A percentile compares a stretch with the other conserved stretches of the same genome.
Evolutionary conservation across 2,888 invertebrate genomes (phyloP).

Genomic region (Andrena chrysosceles): DNA sequence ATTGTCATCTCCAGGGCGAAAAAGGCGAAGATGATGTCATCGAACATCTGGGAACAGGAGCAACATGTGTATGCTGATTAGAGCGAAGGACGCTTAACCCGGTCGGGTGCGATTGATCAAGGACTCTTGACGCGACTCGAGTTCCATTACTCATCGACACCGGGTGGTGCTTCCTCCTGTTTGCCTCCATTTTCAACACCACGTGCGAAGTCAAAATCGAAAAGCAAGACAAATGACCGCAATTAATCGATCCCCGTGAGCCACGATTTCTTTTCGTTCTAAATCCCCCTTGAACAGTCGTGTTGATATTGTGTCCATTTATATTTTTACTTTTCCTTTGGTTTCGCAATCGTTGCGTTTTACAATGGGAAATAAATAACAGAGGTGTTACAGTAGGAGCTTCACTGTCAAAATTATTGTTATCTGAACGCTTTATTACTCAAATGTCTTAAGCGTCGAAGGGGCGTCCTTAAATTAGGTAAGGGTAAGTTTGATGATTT

Average conservation of each 20-base stretch:
- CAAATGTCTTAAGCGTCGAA: too few relatives aligned
- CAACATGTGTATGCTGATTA: slow-evolving; percentile 12
- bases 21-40: slow-evolving; percentile 99
- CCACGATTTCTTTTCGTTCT: too few relatives aligned
- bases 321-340: too few relatives aligned
- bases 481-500: too few relatives aligned
- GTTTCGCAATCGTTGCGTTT: too few relatives aligned
- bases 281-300: too few relatives aligned
- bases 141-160: slow-evolving; percentile 56
- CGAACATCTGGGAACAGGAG: slow-evolving; percentile 91
- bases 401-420: too few relatives aligned
- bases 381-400: too few relatives aligned
- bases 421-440: too few relatives aligned
- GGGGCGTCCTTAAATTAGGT: too few relatives aligned
- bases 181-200: slow-evolving; percentile 29
- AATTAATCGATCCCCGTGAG: slow-evolving; percentile 43
- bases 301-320: too few relatives aligned
- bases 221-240: slow-evolving; percentile 29
- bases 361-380: too few relatives aligned
- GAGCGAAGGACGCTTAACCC: slow-evolving; percentile 20
- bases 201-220: slow-evolving; percentile 9
- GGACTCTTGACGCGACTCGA: slow-evolving; percentile 41
- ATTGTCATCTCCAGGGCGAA: slow-evolving; percentile 99
- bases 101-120: slow-evolving; percentile 61
- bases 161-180: slow-evolving; percentile 34